A percentile compares a stretch with the other conserved stretches of the same genome.
These are phyloP conservation scores for Tenrec ecaudatus DNA, from an alignment of 2,113 vertebrate species.

Conservation along the genomic window DNA sequence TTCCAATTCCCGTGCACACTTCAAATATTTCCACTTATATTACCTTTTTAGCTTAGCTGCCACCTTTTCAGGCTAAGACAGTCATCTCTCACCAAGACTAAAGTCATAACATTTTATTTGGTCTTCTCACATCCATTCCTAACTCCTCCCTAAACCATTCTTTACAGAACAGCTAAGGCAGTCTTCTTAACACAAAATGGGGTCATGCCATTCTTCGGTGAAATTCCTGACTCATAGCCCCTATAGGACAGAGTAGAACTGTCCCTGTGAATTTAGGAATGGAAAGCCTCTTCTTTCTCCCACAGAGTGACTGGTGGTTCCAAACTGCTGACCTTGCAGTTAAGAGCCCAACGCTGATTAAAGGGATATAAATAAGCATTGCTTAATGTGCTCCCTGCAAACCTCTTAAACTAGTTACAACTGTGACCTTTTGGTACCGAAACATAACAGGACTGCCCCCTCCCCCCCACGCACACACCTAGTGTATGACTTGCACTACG, in stretches of 20 bases:
- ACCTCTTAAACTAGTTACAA: not conserved
- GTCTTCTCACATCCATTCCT: not conserved
- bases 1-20: accelerated
- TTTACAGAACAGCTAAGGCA: not conserved
- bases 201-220: not conserved
- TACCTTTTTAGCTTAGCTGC: not conserved
- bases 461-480: not conserved
- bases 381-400: not conserved
- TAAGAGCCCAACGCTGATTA: no score
- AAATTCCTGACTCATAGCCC: not conserved
- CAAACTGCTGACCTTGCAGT: no score
- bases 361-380: not conserved
- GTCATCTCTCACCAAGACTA: no score
- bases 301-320: no score
- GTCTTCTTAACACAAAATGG: not conserved
- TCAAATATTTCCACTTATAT: not conserved
- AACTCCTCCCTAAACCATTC: not conserved
- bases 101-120: not conserved
- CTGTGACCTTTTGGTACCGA: not conserved
- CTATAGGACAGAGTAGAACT: no score
- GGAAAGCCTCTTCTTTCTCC: no score
- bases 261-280: no score
- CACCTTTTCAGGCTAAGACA: not conserved
- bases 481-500: not conserved
- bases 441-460: not conserved